Conservation (phyloP, 2,888 invertebrate species). For the Halictus ligatus region DNA sequence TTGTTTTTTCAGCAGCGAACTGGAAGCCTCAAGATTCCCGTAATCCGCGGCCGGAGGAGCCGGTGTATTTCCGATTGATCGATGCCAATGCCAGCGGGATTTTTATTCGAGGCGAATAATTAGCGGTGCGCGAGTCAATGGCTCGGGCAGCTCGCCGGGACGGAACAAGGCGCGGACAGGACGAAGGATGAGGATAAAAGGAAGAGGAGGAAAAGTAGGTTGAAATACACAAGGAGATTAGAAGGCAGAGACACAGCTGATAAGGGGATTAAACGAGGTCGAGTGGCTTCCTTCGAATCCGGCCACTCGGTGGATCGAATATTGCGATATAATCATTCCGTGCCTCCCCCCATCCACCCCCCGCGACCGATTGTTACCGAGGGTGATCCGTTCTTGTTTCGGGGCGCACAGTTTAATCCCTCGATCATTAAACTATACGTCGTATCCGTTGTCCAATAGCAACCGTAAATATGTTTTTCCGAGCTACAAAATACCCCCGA, state of each 20-base stretch:
- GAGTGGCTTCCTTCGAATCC: conserved; percentile 53
- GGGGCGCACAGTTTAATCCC: conserved; percentile 26
- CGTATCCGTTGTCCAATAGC: conserved; percentile 4
- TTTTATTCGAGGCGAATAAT: conserved; percentile 38
- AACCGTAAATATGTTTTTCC: neutral
- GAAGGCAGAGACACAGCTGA: conserved; percentile 51
- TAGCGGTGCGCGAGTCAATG: conserved; percentile 22
- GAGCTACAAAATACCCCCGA: neutral
- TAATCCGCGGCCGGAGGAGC: conserved; percentile 39
- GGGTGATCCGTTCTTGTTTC: conserved; percentile 9
- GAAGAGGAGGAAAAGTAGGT: conserved; percentile 14
- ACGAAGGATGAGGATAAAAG: conserved; percentile 16
- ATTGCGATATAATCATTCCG: conserved; percentile 46
- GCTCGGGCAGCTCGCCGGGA: conserved; percentile 11
- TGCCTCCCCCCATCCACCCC: neutral
- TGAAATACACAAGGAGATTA: conserved; percentile 50
- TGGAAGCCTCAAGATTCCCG: conserved; percentile 45
- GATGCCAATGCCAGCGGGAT: conserved; percentile 31
- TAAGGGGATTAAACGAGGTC: conserved; percentile 63
- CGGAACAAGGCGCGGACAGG: conserved; percentile 12
- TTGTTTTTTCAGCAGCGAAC: conserved; percentile 31
- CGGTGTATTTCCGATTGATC: conserved; percentile 18
- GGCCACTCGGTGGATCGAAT: conserved; percentile 47
- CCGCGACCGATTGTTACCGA: neutral
- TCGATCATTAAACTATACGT: conserved; percentile 14